Percentiles rank a stretch among this genome's conserved stretches.
Conservation (phyloP, 2,888 invertebrate genomes). For the Bedellia somnulentella region DNA sequence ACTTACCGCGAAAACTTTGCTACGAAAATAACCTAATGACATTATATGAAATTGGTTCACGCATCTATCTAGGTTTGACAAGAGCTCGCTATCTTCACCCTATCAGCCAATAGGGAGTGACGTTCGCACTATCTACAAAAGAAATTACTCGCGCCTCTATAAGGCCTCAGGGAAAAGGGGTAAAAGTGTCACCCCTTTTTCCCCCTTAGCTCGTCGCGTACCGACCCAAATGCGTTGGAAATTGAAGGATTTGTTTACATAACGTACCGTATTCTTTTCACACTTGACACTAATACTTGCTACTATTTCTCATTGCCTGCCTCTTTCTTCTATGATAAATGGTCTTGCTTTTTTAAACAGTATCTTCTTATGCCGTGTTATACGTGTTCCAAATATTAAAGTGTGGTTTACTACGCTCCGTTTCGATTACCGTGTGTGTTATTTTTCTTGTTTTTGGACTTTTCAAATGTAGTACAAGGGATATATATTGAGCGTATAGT, state of each 20-base stretch:
- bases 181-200: conserved; percentile 34
- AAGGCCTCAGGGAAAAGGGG: conserved; percentile 18
- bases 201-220: conserved; percentile 34
- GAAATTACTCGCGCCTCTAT: conserved; percentile 46
- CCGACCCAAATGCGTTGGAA: conserved; percentile 58
- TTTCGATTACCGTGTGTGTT: too few species aligned
- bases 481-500: too few species aligned
- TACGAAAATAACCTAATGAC: conserved; percentile 23
- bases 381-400: conserved; percentile 6
- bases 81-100: conserved; percentile 34
- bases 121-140: conserved; percentile 50
- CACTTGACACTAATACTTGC: conserved; percentile 62
- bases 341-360: conserved; percentile 6
- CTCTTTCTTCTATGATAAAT: too few species aligned
- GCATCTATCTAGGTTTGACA: conserved; percentile 28
- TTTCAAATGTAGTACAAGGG: too few species aligned
- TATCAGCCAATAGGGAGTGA: conserved; percentile 39
- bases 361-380: conserved; percentile 2
- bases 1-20: too few species aligned
- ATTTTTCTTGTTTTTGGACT: too few species aligned
- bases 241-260: conserved; percentile 64
- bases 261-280: conserved; percentile 59
- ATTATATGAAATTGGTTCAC: conserved; percentile 36
- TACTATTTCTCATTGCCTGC: too few species aligned
- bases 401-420: too few species aligned